Conservation (phyloP, 2,888 invertebrate genomes). For the Disparrhopalites patrizii region DNA sequence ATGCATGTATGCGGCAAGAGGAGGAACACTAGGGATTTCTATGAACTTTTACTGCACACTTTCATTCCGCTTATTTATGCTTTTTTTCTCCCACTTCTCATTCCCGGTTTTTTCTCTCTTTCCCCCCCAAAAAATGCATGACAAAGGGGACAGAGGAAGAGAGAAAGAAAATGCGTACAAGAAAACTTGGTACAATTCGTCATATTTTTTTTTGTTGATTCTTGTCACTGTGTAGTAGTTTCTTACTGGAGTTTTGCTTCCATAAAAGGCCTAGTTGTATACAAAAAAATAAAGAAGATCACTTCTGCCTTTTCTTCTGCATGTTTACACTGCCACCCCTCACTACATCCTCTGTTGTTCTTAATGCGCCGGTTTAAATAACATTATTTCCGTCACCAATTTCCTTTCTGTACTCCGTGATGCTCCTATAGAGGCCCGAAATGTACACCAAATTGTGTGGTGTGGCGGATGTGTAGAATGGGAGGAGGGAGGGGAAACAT, state of each 20-base stretch:
- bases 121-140: neutral
- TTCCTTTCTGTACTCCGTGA: too few relatives aligned
- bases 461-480: too few relatives aligned
- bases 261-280: too few relatives aligned
- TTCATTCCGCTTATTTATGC: conserved; percentile 16
- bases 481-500: too few relatives aligned
- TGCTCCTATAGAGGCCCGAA: too few relatives aligned
- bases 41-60: neutral
- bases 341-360: neutral
- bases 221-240: neutral
- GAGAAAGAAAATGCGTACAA: neutral
- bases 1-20: neutral
- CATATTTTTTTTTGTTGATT: neutral
- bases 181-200: conserved; percentile 3
- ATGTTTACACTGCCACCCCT: neutral
- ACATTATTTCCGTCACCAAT: conserved; percentile 11
- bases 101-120: conserved; percentile 1
- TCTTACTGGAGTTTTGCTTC: too few relatives aligned
- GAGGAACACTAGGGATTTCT: neutral
- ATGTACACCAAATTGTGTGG: too few relatives aligned
- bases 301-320: neutral
- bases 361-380: conserved; percentile 4
- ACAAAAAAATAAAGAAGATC: too few relatives aligned
- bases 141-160: neutral
- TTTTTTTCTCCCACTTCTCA: conserved; percentile 1